Base-by-base conservation (phyloP, 2,888 invertebrate species). In the Drosophila austrosaltans region DNA sequence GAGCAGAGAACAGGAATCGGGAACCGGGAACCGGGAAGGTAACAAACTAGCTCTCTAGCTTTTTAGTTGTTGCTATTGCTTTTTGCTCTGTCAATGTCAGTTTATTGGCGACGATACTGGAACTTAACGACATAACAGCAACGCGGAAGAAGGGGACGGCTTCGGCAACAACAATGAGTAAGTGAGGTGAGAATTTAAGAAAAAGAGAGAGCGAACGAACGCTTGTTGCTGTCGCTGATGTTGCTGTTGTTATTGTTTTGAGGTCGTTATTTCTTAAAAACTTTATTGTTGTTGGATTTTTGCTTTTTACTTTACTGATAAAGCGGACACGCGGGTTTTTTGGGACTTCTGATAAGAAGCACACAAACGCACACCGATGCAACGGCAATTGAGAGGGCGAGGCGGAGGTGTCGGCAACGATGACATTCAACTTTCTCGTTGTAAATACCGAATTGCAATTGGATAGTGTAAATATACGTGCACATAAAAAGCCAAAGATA, bases 271-370 rank as follows among this genome's bases (percentile, higher is more conserved):
- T 48, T 48, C 4, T 22, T 48, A 12, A 25, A 48, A 20, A 12
- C 56, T 66, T 42, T 62, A 56, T 59, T 57, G 59, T 63, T 48
- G 63, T 39, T 57, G 32, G 22, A 25, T 10, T 36, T 32, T 57
- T 22, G 3, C 36, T 57, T 57, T 36, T 57, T 40, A 54, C 67
- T 75, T n/a, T 16, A 62, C 76, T 73, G 78, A 78, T 78, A 78
- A 78, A 69, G 66, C 63, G 76, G 16, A 64, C 66, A 73, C 78
- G 73, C 78, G 70, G 30, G 56, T 56, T 56, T 57, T 57, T 57
- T 25, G 25, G 57, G 57, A 39, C 36, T 39, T 25, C 39, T 39
- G 57, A 57, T 57, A 57, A 57, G 39, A 36, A 32, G 20, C 56
- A 56, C 32, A 32, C 7, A 20, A 3, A 36, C 36, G 22, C 16